A percentile compares a stretch with the other conserved stretches of the same genome.
Evolutionary conservation across 2,113 vertebrate genomes (phyloP).

Genomic region (Hippocampus barbouri): DNA sequence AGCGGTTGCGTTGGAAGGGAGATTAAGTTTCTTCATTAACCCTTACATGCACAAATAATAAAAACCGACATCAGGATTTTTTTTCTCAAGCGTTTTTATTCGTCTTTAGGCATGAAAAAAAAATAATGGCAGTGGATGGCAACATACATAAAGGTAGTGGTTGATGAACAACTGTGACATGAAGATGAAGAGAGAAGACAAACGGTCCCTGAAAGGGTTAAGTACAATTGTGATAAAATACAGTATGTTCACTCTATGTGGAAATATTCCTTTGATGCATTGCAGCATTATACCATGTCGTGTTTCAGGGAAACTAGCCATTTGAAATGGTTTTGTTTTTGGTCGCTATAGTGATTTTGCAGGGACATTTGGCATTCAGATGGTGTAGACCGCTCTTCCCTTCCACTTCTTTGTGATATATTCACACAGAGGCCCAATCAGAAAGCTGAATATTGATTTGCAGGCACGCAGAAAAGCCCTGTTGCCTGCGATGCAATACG

Average conservation of each 20-base stretch:
- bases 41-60: too few species aligned
- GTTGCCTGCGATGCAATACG: conserved; percentile 55
- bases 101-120: too few species aligned
- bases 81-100: too few species aligned
- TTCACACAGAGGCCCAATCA: conserved; percentile 40
- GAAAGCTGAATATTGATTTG: conserved; percentile 62
- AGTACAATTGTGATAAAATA: not conserved
- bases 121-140: too few species aligned
- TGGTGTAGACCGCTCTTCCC: conserved; percentile 43
- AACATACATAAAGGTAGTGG: too few species aligned
- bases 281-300: conserved; percentile 14
- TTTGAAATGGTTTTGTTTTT: conserved; percentile 33
- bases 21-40: not conserved
- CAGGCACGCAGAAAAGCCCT: conserved; percentile 39
- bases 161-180: too few species aligned
- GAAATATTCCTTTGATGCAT: conserved; percentile 15
- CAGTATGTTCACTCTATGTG: not conserved
- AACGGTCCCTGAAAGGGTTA: too few species aligned
- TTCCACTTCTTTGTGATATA: conserved; percentile 47
- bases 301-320: conserved; percentile 25
- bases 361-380: conserved; percentile 44
- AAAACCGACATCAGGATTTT: too few species aligned
- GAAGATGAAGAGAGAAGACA: too few species aligned
- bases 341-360: conserved; percentile 23
- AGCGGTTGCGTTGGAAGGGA: not conserved